Percentiles rank a stretch among this genome's conserved stretches.
phyloP scores from a whole-genome alignment of 2,797 vertebrate species.

The Apogon hyalosoma region DNA sequence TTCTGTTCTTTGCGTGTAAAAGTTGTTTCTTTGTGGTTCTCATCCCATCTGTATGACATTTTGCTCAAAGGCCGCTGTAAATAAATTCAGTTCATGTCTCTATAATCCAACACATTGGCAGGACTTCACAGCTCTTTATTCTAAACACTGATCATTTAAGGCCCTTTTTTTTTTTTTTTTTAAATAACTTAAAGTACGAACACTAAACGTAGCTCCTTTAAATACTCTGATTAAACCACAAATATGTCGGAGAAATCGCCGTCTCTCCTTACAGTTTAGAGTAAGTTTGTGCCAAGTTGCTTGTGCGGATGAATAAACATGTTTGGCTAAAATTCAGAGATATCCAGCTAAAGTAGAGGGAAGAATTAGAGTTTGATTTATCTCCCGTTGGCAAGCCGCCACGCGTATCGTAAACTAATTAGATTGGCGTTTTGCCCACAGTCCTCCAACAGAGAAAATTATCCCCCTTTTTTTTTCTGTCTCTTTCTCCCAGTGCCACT shows the following conservation, averaged over 20 bases:
- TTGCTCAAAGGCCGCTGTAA: no score
- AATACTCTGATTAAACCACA: constrained; percentile 1
- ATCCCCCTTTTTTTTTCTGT: constrained; percentile 34
- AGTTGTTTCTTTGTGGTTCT: no score
- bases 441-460: constrained; percentile 62
- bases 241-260: not conserved
- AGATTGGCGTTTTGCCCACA: constrained; percentile 65
- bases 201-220: no score
- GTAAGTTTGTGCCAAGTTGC: constrained; percentile 27
- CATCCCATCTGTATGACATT: no score
- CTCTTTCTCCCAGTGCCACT: constrained; percentile 45
- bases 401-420: constrained; percentile 74
- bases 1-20: no score
- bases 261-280: constrained; percentile 12
- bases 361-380: constrained; percentile 60
- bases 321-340: constrained; percentile 59
- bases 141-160: no score
- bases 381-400: constrained; percentile 57
- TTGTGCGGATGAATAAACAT: constrained; percentile 40
- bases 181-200: no score
- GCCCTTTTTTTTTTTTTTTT: no score
- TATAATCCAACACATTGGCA: no score
- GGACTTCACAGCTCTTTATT: no score
- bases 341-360: constrained; percentile 47
- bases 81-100: no score